Evolutionary conservation across 2,888 invertebrate species (phyloP).

Genomic region (Apodemia zela): DNA sequence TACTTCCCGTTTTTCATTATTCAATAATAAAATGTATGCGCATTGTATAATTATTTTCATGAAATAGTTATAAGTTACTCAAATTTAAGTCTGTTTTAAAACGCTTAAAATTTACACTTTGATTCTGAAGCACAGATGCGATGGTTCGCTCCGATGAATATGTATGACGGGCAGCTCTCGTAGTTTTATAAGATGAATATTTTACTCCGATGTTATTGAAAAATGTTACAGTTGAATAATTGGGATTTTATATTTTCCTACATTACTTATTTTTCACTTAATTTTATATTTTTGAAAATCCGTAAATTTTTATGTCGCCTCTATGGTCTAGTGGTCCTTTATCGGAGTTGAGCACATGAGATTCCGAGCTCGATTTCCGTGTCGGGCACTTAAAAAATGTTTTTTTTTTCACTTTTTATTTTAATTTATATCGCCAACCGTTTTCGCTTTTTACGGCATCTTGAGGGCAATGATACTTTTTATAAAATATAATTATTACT

Average conservation of each 20-base stretch:
- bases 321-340: too few species aligned
- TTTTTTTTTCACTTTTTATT: too few species aligned
- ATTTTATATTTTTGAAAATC: background rate
- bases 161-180: conserved; percentile 27
- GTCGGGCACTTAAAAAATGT: too few species aligned
- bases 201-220: conserved; percentile 29
- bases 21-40: background rate
- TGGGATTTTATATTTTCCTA: background rate
- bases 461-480: too few species aligned
- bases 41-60: conserved; percentile 9
- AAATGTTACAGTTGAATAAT: conserved; percentile 21
- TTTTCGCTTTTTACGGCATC: too few species aligned
- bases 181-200: conserved; percentile 27
- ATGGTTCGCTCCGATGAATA: conserved; percentile 30
- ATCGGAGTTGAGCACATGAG: too few species aligned
- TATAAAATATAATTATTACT: too few species aligned
- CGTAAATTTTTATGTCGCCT: too few species aligned
- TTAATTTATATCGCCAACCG: too few species aligned
- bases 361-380: too few species aligned
- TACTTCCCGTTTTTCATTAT: background rate
- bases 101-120: conserved; percentile 14
- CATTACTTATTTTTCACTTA: background rate
- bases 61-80: conserved; percentile 11
- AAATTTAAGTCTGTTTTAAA: conserved; percentile 13
- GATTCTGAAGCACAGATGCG: conserved; percentile 25